Conservation (phyloP, 1,140 invertebrate species). For the Oryctes rhinoceros region DNA sequence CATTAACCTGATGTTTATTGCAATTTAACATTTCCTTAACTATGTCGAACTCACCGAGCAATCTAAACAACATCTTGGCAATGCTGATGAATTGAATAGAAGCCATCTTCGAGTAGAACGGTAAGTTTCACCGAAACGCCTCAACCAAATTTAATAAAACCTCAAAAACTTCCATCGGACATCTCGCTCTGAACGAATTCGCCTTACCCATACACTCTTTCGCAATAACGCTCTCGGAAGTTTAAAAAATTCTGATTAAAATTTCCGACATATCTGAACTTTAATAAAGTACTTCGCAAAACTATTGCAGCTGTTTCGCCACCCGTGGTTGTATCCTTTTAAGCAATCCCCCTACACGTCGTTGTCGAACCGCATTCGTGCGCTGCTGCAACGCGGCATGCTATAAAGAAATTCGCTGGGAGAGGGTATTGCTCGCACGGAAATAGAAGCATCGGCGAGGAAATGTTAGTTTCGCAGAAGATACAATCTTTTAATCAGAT, state of each 20-base stretch:
- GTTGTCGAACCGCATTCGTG: background rate
- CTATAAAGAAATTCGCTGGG: background rate
- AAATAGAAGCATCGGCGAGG: background rate
- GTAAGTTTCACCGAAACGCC: background rate
- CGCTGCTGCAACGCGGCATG: slow-evolving; percentile 1
- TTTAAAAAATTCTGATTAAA: slow-evolving; percentile 23
- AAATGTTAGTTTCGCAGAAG: background rate
- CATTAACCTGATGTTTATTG: too few species aligned
- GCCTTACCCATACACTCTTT: background rate
- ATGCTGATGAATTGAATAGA: too few species aligned
- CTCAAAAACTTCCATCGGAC: background rate
- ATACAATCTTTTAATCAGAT: background rate
- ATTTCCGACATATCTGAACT: background rate
- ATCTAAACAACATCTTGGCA: too few species aligned
- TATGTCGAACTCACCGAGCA: too few species aligned
- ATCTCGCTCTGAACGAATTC: background rate
- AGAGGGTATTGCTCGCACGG: background rate
- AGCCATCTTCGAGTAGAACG: too few species aligned
- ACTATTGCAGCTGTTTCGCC: slow-evolving; percentile 17
- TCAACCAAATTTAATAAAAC: background rate
- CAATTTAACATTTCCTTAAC: too few species aligned
- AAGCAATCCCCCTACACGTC: background rate
- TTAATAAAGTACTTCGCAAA: slow-evolving; percentile 9
- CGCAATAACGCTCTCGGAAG: background rate
- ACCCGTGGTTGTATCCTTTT: background rate